A percentile compares a stretch with the other conserved stretches of the same genome.
Evolutionary conservation across 2,113 vertebrate species (phyloP).

Genomic region (Megaceryle torquata): DNA sequence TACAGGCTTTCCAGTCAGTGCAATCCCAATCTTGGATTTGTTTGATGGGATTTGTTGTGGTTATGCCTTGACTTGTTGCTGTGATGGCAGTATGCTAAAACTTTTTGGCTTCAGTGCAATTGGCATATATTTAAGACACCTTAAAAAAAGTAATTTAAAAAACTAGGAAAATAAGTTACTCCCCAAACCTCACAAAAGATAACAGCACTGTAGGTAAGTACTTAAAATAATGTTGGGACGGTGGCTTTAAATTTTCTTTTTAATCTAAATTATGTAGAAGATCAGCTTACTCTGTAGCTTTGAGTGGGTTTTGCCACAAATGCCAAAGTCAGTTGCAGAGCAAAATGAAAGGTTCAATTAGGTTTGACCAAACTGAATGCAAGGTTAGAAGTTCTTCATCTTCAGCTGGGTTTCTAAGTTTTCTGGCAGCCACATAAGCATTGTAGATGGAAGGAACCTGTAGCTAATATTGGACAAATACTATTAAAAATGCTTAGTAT

Average conservation of each 20-base stretch:
- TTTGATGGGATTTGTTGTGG: not conserved
- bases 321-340: not conserved
- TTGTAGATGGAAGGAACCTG: not conserved
- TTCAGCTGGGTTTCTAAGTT: not conserved
- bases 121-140: not conserved
- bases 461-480: not conserved
- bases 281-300: not conserved
- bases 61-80: rapidly evolving
- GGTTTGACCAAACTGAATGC: not conserved
- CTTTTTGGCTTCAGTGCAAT: not conserved
- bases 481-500: not conserved
- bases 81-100: not conserved
- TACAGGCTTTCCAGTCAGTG: not conserved
- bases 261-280: not conserved
- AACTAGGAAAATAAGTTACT: not conserved
- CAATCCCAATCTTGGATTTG: not conserved
- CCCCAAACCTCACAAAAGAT: not conserved
- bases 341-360: not conserved
- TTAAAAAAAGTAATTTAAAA: not conserved
- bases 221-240: not conserved
- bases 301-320: not conserved
- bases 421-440: not conserved
- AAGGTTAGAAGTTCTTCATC: not conserved
- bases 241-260: not conserved
- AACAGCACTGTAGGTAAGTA: not conserved